Percentiles rank a stretch among this genome's conserved stretches.
These are phyloP conservation scores for Acestrorhynchus altus DNA, from an alignment of 2,797 vertebrate genomes.

Conservation along the genomic window DNA sequence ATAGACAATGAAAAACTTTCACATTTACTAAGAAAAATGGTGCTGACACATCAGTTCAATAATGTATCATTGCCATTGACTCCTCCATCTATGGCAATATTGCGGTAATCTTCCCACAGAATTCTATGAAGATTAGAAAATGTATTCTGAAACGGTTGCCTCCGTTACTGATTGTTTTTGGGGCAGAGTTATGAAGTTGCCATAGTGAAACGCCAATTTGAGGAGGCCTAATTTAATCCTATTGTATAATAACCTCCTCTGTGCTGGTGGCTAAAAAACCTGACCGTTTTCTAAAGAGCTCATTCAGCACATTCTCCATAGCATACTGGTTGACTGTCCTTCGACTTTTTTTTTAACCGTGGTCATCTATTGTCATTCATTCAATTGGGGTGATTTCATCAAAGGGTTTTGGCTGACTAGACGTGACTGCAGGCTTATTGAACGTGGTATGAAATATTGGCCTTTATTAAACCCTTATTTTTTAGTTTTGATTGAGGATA, in stretches of 20 bases:
- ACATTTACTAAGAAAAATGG: conserved; percentile 11
- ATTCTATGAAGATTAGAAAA: conserved; percentile 26
- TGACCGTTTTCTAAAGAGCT: conserved; percentile 43
- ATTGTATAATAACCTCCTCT: conserved; percentile 25
- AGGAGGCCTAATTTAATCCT: conserved; percentile 44
- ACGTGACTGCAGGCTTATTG: background rate
- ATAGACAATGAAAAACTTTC: background rate
- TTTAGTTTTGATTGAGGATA: too few species aligned
- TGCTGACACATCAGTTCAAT: conserved; percentile 44
- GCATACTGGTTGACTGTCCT: background rate
- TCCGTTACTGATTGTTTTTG: conserved; percentile 31
- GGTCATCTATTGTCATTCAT: conserved; percentile 20
- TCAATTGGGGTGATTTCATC: background rate
- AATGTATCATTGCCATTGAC: conserved; percentile 20
- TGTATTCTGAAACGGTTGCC: conserved; percentile 4
- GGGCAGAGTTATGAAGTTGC: conserved; percentile 38
- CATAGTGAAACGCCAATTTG: conserved; percentile 35
- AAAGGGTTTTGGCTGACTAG: conserved; percentile 11
- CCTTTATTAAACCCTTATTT: conserved; percentile 15
- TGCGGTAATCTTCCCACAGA: conserved; percentile 29
- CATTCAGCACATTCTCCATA: conserved; percentile 39
- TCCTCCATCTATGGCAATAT: conserved; percentile 32
- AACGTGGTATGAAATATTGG: background rate
- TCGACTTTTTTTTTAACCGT: background rate
- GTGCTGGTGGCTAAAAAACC: conserved; percentile 30